Evolutionary conservation across 2,888 invertebrate species (phyloP).

Genomic region (Neocrepidodera transversa): DNA sequence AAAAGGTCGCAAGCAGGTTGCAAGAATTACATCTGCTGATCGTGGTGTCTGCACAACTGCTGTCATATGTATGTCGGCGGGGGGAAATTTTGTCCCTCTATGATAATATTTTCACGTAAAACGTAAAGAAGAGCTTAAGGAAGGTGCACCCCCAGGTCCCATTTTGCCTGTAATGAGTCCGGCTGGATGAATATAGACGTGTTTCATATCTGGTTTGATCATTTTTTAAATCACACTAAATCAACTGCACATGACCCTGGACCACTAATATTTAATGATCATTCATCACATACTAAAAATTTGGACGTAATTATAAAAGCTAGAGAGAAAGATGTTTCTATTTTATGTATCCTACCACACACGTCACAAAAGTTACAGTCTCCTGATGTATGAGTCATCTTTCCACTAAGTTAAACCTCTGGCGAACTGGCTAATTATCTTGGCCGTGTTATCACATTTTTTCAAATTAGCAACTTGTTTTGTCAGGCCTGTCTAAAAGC

Average conservation of each 20-base stretch:
- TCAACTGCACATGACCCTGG: neutral
- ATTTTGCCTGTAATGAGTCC: slow-evolving; percentile 39
- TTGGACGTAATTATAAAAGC: slow-evolving; percentile 14
- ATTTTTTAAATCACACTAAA: slow-evolving; percentile 49
- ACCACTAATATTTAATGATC: slow-evolving; percentile 1
- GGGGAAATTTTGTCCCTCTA: neutral
- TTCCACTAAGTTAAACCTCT: slow-evolving; percentile 1
- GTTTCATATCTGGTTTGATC: slow-evolving; percentile 52
- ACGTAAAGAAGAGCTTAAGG: slow-evolving; percentile 40
- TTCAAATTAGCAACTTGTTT: slow-evolving; percentile 5
- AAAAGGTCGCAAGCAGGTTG: slow-evolving; percentile 3
- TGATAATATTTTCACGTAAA: slow-evolving; percentile 16
- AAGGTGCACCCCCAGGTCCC: slow-evolving; percentile 49
- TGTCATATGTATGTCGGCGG: neutral
- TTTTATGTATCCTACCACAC: slow-evolving; percentile 20
- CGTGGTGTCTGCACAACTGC: neutral
- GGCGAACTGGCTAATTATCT: slow-evolving; percentile 6
- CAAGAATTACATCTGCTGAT: slow-evolving; percentile 5
- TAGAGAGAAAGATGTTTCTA: neutral
- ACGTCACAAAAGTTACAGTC: slow-evolving; percentile 7
- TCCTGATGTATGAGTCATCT: slow-evolving; percentile 10
- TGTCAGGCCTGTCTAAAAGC: no score
- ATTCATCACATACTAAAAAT: slow-evolving; percentile 16
- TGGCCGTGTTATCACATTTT: slow-evolving; percentile 2
- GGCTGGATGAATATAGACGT: slow-evolving; percentile 52